Conservation (phyloP, 2,888 invertebrate genomes). For the Lomographa bimaculata region DNA sequence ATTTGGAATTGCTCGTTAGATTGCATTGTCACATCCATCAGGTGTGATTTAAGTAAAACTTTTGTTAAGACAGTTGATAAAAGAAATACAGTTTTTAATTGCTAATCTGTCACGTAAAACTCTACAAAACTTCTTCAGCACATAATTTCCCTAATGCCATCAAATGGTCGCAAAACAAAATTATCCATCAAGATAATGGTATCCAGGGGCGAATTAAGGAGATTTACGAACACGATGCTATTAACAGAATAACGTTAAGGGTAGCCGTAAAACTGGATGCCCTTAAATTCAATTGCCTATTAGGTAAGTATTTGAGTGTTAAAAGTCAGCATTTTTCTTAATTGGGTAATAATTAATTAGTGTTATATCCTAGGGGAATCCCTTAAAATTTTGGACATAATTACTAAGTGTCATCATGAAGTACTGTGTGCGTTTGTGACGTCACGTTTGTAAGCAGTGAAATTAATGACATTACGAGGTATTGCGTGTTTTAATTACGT, state of each 20-base stretch:
- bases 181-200: constrained; percentile 41
- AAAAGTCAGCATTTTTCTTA: constrained; percentile 17
- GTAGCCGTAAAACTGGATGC: constrained; percentile 33
- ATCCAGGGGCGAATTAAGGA: constrained; percentile 35
- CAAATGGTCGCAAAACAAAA: constrained; percentile 31
- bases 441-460: no score
- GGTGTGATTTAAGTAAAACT: no score
- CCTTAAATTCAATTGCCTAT: constrained; percentile 37
- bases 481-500: no score
- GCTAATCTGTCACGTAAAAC: constrained; percentile 8
- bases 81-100: no score
- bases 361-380: no score
- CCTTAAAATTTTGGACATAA: no score
- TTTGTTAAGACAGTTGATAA: no score
- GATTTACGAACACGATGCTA: constrained; percentile 42
- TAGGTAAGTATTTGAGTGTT: constrained; percentile 26
- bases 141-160: constrained; percentile 14
- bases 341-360: constrained; percentile 16
- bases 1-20: no score
- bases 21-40: no score
- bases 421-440: no score
- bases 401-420: no score
- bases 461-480: no score
- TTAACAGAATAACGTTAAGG: constrained; percentile 36
- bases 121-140: constrained; percentile 5